Evolutionary conservation across 37 sponge, comb jelly and placozoan genomes (phyloP), one percentile per base, ranked within the genome.

Genomic region (Agelas oroides): DNA sequence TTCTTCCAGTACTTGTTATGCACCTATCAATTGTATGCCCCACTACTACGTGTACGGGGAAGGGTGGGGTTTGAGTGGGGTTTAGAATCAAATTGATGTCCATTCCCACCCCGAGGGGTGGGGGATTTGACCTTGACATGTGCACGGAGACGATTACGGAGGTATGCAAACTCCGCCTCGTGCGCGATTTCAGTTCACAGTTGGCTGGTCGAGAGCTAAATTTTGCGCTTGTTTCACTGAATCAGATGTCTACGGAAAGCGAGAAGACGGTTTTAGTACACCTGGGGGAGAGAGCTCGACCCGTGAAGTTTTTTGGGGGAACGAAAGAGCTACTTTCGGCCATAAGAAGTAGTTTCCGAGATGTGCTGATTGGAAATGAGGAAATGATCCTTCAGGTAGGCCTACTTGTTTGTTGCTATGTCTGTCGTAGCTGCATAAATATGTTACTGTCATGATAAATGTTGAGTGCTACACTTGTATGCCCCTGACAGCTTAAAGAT

Each of bases 341-440:
- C 59, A 57, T 57, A 20, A 57, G 19, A 57, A 57, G 16, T 57
- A 57, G 59, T 57, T 57, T 57, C 59, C 59, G 19, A 57, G 59
- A 57, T 57, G 59, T 57, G 59, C 18, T 57, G 59, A 19, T 20
- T 57, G 59, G 19, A 57, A 19, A 57, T 57, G 18, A 57, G n/a
- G n/a, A n/a, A n/a, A n/a, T n/a, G n/a, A n/a, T n/a, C 19, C 59
- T 57, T 57, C 59, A 57, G 59, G 59, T 57, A 57, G 59, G 59
- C 59, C n/a, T n/a, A n/a, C n/a, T n/a, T n/a, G n/a, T n/a, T n/a
- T 57, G 19, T 20, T 57, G 19, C n/a, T n/a, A 57, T 20, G 19
- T 19, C 59, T 16, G 19, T 16, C 19, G 19, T 20, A 57, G 19
- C 59, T 57, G 19, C n/a, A n/a, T n/a, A n/a, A n/a, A n/a, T n/a